phyloP scores from a whole-genome alignment of 23 tunicate genomes.

The Corella eumyota region DNA sequence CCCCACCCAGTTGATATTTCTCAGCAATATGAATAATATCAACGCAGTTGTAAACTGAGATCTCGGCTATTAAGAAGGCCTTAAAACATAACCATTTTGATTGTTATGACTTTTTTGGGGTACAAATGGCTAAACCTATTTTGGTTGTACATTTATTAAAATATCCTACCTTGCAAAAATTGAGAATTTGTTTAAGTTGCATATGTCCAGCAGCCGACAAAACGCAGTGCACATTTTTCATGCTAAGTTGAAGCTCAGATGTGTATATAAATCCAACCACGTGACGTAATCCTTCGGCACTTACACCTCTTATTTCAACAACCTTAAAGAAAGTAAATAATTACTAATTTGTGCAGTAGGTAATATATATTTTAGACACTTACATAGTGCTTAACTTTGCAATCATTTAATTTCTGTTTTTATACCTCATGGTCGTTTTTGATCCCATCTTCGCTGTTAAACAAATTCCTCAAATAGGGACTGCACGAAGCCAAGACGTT shows the following conservation, averaged over 20 bases:
- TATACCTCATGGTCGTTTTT: conserved; percentile 93
- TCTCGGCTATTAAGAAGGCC: conserved; percentile 83
- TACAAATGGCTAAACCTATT: not conserved
- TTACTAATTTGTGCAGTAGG: not conserved
- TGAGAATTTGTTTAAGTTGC: conserved; percentile 85
- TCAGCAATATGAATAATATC: conserved; percentile 98
- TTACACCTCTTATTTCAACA: conserved; percentile 88
- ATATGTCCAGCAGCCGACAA: conserved; percentile 94
- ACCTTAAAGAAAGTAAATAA: conserved; percentile 24
- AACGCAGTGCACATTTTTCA: conserved; percentile 90
- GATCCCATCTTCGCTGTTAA: conserved; percentile 80
- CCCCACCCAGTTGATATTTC: conserved; percentile 65
- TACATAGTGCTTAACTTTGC: not conserved
- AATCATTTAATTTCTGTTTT: not conserved
- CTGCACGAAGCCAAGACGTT: conserved; percentile 88
- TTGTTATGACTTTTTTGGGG: too few species aligned
- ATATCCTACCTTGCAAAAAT: conserved; percentile 88
- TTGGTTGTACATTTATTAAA: not conserved
- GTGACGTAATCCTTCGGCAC: conserved; percentile 86
- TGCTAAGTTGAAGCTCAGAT: conserved; percentile 90
- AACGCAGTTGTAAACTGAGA: conserved; percentile 99
- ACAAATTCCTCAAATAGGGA: conserved; percentile 81
- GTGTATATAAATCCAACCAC: conserved; percentile 95
- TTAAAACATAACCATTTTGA: conserved; percentile 6
- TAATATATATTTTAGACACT: not conserved